Conservation (phyloP, 2,797 vertebrate species). For the Enteromius mattozi region DNA sequence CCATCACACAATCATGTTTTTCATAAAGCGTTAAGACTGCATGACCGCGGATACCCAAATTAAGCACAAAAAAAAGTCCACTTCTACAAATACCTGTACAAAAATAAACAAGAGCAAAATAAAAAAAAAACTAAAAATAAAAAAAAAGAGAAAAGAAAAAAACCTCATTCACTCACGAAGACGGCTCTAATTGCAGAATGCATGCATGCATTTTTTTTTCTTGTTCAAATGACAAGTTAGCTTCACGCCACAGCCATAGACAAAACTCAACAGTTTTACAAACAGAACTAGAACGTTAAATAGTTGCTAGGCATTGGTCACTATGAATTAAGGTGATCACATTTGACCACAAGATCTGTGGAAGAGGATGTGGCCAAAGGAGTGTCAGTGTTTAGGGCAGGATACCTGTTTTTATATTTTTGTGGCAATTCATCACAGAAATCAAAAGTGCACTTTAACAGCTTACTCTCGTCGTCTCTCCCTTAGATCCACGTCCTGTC, state of each 20-base stretch:
- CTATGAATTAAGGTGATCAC: constrained; percentile 48
- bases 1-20: constrained; percentile 72
- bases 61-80: constrained; percentile 71
- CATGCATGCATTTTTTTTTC: constrained; percentile 77
- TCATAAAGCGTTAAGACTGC: constrained; percentile 69
- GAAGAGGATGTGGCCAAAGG: constrained; percentile 38
- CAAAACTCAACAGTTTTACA: constrained; percentile 76
- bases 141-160: constrained; percentile 69
- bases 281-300: constrained; percentile 77
- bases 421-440: constrained; percentile 41
- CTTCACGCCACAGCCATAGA: constrained; percentile 82
- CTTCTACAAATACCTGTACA: constrained; percentile 80
- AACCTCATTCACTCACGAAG: constrained; percentile 77
- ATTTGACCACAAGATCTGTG: constrained; percentile 40
- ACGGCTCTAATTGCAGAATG: constrained; percentile 78
- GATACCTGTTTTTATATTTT: constrained; percentile 6
- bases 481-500: neutral
- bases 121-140: constrained; percentile 66
- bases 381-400: constrained; percentile 28
- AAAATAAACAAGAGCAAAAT: constrained; percentile 65
- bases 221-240: constrained; percentile 73
- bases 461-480: neutral
- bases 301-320: constrained; percentile 72
- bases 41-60: constrained; percentile 74
- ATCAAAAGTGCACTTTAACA: constrained; percentile 47